Evolutionary conservation across 1,140 invertebrate genomes (phyloP), one percentile per base, ranked within the genome.

Genomic region (Bombus soroeensis): DNA sequence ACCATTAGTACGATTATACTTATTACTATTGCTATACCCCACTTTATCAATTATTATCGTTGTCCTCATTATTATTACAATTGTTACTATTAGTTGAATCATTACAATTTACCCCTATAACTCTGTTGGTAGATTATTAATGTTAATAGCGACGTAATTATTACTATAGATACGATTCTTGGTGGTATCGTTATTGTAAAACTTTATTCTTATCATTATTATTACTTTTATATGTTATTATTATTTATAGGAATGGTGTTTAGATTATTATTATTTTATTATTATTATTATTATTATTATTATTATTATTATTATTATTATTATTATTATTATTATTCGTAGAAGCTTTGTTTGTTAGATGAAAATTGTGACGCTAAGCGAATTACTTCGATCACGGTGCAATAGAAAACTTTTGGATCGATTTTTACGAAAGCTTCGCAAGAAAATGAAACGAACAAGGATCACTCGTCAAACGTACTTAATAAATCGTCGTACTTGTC

Each of bases 141-240:
- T 85, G 85, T 88, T 88, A 73, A 77, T 41, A n/a, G 77, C 79
- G 32, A 70, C 77, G 62, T 79, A 68, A 66, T 68, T 75, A 88
- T 66, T 81, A 85, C 85, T 80, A 86, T 85, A 62, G 47, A 72
- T 85, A 81, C 74, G 37, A 78, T 75, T 78, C n/a, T 74, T 77
- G 86, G 80, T 64, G 74, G 84, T 90, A 87, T 79, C 74, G 64
- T 77, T 77, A 70, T 85, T 87, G 62, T 71, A 59, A 83, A 82
- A 86, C 34, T 76, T 68, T 87, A 90, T 89, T 85, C 88, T 86
- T 89, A 85, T 81, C 79, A 85, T 86, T 88, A 81, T 90, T 89
- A 85, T 91, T 87, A 90, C 32, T 90, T 80, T 87, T 90, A 83
- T 88, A 83, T 85, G 66, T 89, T 84, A 85, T 87, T 82, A 68